These are phyloP conservation scores for Cariama cristata DNA, from an alignment of 2,113 vertebrate species.

Conservation along the genomic window DNA sequence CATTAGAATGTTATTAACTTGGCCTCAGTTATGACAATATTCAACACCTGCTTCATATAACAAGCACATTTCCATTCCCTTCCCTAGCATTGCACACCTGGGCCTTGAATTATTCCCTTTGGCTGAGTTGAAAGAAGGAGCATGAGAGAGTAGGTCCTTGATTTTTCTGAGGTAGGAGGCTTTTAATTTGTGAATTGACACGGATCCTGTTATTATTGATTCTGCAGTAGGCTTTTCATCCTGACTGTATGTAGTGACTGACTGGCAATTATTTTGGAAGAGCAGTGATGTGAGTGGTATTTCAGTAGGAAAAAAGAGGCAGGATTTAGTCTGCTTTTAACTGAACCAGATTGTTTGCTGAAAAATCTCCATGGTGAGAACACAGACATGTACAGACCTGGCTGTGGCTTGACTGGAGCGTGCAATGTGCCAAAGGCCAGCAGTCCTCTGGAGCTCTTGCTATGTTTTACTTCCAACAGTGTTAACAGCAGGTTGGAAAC, in stretches of 20 bases:
- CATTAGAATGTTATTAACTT: conserved; percentile 38
- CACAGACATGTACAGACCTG: not conserved
- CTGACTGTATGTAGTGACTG: not conserved
- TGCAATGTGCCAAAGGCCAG: not conserved
- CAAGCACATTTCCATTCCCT: not conserved
- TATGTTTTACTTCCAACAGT: not conserved
- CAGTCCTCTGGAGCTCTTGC: not conserved
- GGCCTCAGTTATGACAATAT: not conserved
- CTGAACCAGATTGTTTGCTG: not conserved
- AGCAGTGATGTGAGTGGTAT: not conserved
- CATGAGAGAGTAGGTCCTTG: not conserved
- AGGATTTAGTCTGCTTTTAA: not conserved
- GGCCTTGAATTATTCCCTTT: not conserved
- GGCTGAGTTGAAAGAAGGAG: not conserved
- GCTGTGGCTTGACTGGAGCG: not conserved
- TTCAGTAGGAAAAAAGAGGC: not conserved
- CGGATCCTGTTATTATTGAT: not conserved
- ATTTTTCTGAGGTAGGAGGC: not conserved
- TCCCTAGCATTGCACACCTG: not conserved
- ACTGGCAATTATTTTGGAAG: not conserved
- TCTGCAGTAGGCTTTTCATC: not conserved
- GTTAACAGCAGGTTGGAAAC: not conserved
- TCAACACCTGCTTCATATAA: not conserved
- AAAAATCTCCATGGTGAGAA: not conserved
- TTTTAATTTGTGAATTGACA: not conserved